These are phyloP conservation scores for Circaetus gallicus DNA, from an alignment of 2,113 vertebrate species.

Conservation along the genomic window DNA sequence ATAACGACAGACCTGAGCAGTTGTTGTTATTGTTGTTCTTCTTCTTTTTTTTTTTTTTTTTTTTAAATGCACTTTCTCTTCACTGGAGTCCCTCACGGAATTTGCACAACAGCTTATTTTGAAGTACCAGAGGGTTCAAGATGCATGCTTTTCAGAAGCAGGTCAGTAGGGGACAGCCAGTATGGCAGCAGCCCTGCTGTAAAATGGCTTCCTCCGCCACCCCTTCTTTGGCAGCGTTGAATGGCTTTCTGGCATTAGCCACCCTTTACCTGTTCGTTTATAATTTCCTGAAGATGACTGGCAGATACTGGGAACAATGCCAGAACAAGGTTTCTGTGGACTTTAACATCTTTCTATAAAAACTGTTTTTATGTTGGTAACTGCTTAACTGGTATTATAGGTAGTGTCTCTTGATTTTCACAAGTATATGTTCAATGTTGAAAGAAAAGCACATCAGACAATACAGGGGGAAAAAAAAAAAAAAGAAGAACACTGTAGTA, in stretches of 20 bases:
- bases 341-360: neutral
- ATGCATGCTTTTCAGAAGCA: neutral
- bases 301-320: neutral
- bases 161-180: accelerated
- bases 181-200: neutral
- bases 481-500: neutral
- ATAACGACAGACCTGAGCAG: too few relatives aligned
- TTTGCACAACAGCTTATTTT: neutral
- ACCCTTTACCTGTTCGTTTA: neutral
- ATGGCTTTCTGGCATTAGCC: neutral
- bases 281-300: neutral
- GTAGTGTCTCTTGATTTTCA: neutral
- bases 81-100: neutral
- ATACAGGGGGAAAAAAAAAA: neutral
- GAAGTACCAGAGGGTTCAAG: neutral
- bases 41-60: too few relatives aligned
- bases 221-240: neutral
- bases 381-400: neutral
- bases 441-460: neutral
- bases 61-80: neutral
- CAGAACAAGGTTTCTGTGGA: neutral
- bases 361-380: neutral
- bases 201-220: accelerated
- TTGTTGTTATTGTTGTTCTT: neutral
- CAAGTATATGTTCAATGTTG: neutral